phyloP scores from a whole-genome alignment of 2,113 vertebrate genomes.

The Gavia stellata region DNA sequence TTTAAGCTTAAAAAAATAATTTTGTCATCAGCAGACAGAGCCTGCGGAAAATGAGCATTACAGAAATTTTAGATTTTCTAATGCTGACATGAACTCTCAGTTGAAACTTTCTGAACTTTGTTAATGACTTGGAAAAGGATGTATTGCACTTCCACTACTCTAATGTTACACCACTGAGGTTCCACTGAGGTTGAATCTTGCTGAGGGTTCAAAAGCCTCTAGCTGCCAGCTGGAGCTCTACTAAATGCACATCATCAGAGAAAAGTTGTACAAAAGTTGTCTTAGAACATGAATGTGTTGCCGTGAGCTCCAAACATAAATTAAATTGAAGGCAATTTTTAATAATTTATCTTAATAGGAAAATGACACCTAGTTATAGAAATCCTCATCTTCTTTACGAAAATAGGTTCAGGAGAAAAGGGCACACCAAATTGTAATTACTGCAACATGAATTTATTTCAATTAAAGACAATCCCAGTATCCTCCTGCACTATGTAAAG shows the following conservation, averaged over 20 bases:
- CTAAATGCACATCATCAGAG: background rate
- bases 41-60: background rate
- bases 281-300: background rate
- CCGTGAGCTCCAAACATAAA: background rate
- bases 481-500: background rate
- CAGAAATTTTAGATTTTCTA: background rate
- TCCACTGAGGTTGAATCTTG: background rate
- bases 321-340: background rate
- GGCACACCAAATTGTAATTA: background rate
- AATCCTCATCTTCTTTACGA: background rate
- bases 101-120: conserved; percentile 16
- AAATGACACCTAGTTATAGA: background rate
- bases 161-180: background rate
- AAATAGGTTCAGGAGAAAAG: background rate
- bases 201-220: background rate
- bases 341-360: conserved; percentile 4
- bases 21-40: background rate
- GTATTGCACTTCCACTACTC: background rate
- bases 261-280: background rate
- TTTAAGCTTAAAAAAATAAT: background rate
- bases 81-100: background rate
- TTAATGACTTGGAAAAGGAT: background rate
- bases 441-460: background rate
- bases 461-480: background rate
- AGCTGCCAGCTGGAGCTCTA: background rate